Evolutionary conservation across 1,140 invertebrate genomes (phyloP).

Genomic region (Amyelois transitella): DNA sequence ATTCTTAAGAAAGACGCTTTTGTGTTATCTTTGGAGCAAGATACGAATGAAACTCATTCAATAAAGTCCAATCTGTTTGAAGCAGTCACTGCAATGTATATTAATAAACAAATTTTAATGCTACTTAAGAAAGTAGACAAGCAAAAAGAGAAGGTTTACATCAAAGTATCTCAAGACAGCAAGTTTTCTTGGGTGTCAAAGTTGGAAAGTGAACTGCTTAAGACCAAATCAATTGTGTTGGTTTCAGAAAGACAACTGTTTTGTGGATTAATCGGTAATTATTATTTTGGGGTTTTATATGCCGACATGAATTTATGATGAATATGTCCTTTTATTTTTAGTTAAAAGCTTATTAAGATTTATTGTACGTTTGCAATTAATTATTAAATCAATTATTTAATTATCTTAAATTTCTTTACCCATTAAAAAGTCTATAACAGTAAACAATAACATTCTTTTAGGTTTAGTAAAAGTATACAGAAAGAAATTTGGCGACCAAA

Average conservation of each 20-base stretch:
- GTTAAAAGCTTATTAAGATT: too few relatives aligned
- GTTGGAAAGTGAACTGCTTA: conserved; percentile 17
- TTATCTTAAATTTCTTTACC: conserved; percentile 1
- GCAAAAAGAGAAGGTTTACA: conserved; percentile 9
- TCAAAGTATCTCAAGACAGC: conserved; percentile 14
- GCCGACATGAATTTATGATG: too few relatives aligned
- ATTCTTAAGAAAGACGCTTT: conserved; percentile 10
- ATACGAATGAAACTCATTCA: conserved; percentile 9
- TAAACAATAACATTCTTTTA: conserved; percentile 7
- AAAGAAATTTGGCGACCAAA: conserved; percentile 11
- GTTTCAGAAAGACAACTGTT: conserved; percentile 23
- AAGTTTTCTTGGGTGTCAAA: conserved; percentile 21
- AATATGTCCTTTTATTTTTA: neutral
- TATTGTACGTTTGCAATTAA: too few relatives aligned
- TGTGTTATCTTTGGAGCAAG: conserved; percentile 16
- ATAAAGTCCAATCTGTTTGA: conserved; percentile 13
- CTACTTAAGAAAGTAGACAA: conserved; percentile 17
- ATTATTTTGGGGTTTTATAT: too few relatives aligned
- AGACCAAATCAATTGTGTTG: conserved; percentile 14
- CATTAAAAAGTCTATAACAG: too few relatives aligned
- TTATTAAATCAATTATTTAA: neutral
- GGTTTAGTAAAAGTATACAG: conserved; percentile 21
- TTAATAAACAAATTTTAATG: conserved; percentile 15
- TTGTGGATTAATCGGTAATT: conserved; percentile 19
- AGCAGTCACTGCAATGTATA: conserved; percentile 20